These are phyloP conservation scores for Notamacropus eugenii DNA, from an alignment of 2,797 vertebrate species.

Conservation along the genomic window DNA sequence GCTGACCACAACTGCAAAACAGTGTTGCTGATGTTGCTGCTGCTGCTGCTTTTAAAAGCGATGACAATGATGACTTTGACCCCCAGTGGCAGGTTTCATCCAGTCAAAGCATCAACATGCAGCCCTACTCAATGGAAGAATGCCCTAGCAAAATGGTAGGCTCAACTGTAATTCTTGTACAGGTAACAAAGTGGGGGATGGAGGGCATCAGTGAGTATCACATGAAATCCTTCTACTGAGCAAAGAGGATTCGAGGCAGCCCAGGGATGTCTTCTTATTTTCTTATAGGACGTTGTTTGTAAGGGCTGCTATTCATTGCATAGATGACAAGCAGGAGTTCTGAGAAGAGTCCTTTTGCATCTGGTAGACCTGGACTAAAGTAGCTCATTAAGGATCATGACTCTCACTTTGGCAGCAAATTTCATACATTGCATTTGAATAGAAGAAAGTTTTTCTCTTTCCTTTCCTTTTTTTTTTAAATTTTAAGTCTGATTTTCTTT, in stretches of 20 bases:
- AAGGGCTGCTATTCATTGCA: neutral
- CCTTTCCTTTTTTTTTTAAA: neutral
- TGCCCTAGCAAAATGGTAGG: conserved; percentile 46
- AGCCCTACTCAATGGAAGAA: conserved; percentile 17
- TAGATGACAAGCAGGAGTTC: conserved; percentile 1
- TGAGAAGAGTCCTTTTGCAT: conserved; percentile 21
- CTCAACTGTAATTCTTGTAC: conserved; percentile 53
- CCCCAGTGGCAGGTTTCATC: conserved; percentile 12
- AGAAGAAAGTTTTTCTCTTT: conserved; percentile 7
- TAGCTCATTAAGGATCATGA: conserved; percentile 3
- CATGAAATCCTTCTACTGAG: conserved; percentile 65
- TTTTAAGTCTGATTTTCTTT: conserved; percentile 47
- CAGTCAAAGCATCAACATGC: conserved; percentile 13
- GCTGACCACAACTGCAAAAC: conserved; percentile 42
- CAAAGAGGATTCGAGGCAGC: conserved; percentile 55
- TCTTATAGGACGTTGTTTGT: conserved; percentile 60
- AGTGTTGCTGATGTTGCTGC: neutral
- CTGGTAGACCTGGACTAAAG: conserved; percentile 34
- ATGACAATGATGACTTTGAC: neutral
- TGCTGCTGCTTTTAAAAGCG: neutral
- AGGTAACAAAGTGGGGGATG: conserved; percentile 45
- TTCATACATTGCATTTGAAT: neutral
- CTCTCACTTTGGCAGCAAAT: conserved; percentile 25
- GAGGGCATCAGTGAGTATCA: neutral
- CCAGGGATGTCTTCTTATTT: conserved; percentile 33